Base-by-base conservation (phyloP, 2,888 invertebrate species). In the Chesias legatella region DNA sequence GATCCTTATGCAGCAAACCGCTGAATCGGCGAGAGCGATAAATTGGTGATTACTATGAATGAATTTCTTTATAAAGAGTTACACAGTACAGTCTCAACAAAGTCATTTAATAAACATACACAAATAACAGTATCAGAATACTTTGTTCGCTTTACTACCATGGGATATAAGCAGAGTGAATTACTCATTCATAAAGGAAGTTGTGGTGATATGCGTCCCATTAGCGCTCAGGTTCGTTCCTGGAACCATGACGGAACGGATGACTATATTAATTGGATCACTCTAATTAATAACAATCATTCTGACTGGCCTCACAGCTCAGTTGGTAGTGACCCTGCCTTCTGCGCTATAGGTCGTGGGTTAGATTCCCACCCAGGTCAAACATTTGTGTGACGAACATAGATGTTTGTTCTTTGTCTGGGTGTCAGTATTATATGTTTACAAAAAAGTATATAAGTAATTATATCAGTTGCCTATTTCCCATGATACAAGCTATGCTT, bases 171-270 rank as follows among this genome's bases (percentile, higher is more conserved):
- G 25, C 39, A 49, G 41, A 28, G 47, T 67, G 66, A 72, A 56
- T 71, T 63, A 72, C 50, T 53, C 60, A 66, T 63, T 67, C 61
- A 67, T 59, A 63, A 56, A 72, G 73, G 73, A 73, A 69, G 74
- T 66, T 55, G 51, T 58, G 60, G 60, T 64, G 67, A 67, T 67
- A 73, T 54, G 48, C 53, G 29, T 39, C 43, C 44, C 43, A 38
- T 42, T 42, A 26, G 34, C 55, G 50, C 56, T 64, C 58, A 56
- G 60, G 59, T 63, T 58, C 58, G 60, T 80, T 80, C 82, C 61
- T 48, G 68, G 82, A 79, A 78, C 60, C 56, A 63, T 77, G 75
- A 75, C 57, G 57, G 65, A 63, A 63, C 69, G 58, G 67, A 74
- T 72, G 67, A 73, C 62, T 73, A 25, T 46, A 32, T 36, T 45